Conservation (phyloP, 2,113 vertebrate species). For the Pyrgilauda ruficollis region DNA sequence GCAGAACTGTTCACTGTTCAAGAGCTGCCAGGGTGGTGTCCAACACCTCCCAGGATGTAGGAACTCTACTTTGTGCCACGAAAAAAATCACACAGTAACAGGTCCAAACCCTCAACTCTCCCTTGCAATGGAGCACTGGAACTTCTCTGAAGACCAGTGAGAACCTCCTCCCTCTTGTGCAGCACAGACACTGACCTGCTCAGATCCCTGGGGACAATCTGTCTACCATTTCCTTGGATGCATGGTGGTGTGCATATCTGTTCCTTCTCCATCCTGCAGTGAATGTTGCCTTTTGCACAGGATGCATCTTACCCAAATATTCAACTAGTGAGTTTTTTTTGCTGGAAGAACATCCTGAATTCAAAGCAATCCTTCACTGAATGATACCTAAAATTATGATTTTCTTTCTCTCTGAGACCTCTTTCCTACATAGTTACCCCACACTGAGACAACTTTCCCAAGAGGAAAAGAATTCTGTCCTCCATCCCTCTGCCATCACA, state of each 20-base stretch:
- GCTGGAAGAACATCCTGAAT: background rate
- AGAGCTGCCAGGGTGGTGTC: background rate
- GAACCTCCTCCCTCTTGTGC: background rate
- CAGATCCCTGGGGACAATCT: accelerated
- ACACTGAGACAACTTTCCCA: background rate
- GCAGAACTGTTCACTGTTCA: background rate
- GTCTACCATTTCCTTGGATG: background rate
- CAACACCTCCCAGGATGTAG: background rate
- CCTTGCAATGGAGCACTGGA: background rate
- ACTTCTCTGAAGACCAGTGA: background rate
- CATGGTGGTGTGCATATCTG: background rate
- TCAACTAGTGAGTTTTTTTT: background rate
- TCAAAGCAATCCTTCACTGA: accelerated
- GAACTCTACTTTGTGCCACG: background rate
- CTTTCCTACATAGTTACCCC: background rate
- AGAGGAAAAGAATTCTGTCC: background rate
- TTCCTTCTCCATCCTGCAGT: background rate
- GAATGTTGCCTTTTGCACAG: accelerated
- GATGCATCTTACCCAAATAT: background rate
- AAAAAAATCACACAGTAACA: background rate
- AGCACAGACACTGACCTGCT: background rate
- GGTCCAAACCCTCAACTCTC: background rate
- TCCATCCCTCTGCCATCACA: background rate
- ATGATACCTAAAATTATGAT: background rate
- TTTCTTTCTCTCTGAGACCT: background rate